phyloP scores from a whole-genome alignment of 2,797 vertebrate species.

The Rhincodon typus region DNA sequence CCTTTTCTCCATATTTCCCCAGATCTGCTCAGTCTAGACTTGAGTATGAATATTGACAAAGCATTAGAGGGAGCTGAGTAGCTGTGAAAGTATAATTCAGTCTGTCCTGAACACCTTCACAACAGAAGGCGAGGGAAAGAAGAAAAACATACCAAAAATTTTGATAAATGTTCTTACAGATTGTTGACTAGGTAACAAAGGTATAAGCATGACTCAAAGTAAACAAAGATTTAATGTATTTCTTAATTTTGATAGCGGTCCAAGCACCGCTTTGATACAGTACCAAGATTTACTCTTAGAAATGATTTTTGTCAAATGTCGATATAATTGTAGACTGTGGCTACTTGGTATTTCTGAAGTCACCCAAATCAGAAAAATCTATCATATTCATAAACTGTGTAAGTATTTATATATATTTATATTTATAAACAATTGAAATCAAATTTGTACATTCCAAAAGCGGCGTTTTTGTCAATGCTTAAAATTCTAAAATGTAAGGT shows the following conservation, averaged over 20 bases:
- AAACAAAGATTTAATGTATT: no score
- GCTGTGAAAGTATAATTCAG: neutral
- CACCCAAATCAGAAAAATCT: neutral
- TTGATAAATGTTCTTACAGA: no score
- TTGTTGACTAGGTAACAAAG: no score
- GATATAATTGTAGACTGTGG: neutral
- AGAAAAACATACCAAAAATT: no score
- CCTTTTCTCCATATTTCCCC: no score
- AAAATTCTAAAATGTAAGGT: neutral
- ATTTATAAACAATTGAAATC: neutral
- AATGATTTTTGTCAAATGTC: neutral
- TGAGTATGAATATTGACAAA: neutral
- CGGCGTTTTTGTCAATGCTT: neutral
- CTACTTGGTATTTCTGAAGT: neutral
- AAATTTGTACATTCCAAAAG: neutral
- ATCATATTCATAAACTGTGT: no score
- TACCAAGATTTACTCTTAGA: neutral
- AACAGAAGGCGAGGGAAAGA: no score
- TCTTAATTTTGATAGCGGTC: no score
- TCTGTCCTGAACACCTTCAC: neutral
- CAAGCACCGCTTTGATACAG: neutral
- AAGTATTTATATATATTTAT: no score
- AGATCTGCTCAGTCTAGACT: neutral
- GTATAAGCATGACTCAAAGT: no score
- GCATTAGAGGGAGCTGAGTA: neutral